Base-by-base conservation (phyloP, 2,797 vertebrate species). In the Todus mexicanus region DNA sequence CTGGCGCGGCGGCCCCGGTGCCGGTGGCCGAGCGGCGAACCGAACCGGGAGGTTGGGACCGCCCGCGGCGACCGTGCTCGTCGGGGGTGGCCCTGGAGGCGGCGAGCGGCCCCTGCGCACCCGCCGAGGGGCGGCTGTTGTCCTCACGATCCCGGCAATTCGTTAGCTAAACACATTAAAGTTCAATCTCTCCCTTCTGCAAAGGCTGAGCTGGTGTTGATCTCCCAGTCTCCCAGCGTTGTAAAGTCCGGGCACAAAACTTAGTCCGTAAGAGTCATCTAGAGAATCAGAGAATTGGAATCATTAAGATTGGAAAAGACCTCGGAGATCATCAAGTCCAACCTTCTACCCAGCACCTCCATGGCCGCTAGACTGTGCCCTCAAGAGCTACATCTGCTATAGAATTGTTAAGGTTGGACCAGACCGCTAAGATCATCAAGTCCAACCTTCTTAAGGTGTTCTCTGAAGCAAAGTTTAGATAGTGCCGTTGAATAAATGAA, bases 261-360 rank as follows among this genome's bases (percentile, higher is more conserved):
- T 7, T 27, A 3, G 9, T 38, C 16, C 3, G 0, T 14, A 37
- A 6, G 1, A 29, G 45, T 20, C 9, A 1, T 5, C 4, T 4
- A 23, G 50, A 71, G n/a, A n/a, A n/a, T n/a, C n/a, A n/a, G n/a
- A n/a, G n/a, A n/a, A n/a, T n/a, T n/a, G n/a, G n/a, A n/a, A n/a
- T n/a, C n/a, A n/a, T n/a, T n/a, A n/a, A n/a, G n/a, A n/a, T n/a
- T n/a, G n/a, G n/a, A n/a, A n/a, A n/a, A n/a, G n/a, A n/a, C n/a
- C n/a, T n/a, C n/a, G n/a, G n/a, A n/a, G n/a, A n/a, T n/a, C n/a
- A n/a, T n/a, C n/a, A n/a, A n/a, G n/a, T n/a, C n/a, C n/a, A n/a
- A n/a, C n/a, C n/a, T n/a, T n/a, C n/a, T n/a, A n/a, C n/a, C n/a
- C n/a, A n/a, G n/a, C n/a, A n/a, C n/a, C n/a, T n/a, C n/a, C n/a